phyloP scores from a whole-genome alignment of 2,797 vertebrate species.

The Craterocephalus amniculus region DNA sequence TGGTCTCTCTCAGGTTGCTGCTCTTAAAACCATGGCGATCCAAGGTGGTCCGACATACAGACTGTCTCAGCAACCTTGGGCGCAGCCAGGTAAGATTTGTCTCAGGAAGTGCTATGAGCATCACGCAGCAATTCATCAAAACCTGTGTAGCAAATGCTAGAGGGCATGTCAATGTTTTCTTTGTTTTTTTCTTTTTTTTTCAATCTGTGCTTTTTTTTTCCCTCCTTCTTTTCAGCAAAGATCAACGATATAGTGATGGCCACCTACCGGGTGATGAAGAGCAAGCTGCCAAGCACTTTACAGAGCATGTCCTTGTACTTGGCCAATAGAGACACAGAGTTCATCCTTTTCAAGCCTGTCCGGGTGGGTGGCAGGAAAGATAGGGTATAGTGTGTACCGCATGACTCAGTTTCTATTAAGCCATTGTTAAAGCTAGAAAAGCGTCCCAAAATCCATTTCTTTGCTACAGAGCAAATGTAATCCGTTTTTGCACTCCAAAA shows the following conservation, averaged over 20 bases:
- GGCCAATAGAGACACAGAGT: slow-evolving; percentile 97
- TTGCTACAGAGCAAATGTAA: neutral
- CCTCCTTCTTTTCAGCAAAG: slow-evolving; percentile 87
- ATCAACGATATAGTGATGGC: slow-evolving; percentile 92
- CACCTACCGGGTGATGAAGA: slow-evolving; percentile 94
- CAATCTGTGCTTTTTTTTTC: slow-evolving; percentile 20
- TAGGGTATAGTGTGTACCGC: slow-evolving; percentile 26
- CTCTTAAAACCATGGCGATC: slow-evolving; percentile 92
- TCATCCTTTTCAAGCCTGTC: slow-evolving; percentile 98
- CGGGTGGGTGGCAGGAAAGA: slow-evolving; percentile 86
- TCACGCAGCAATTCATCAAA: slow-evolving; percentile 66
- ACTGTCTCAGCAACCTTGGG: slow-evolving; percentile 96
- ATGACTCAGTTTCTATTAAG: slow-evolving; percentile 36
- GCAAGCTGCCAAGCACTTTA: slow-evolving; percentile 91
- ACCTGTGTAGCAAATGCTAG: slow-evolving; percentile 44
- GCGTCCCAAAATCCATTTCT: slow-evolving; percentile 11
- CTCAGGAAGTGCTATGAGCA: slow-evolving; percentile 48
- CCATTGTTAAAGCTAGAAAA: slow-evolving; percentile 46
- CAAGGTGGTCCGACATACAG: slow-evolving; percentile 95
- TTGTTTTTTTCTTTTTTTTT: slow-evolving; percentile 19
- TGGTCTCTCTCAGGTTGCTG: slow-evolving; percentile 84
- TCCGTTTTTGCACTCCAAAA: slow-evolving; percentile 12
- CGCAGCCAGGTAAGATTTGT: slow-evolving; percentile 90
- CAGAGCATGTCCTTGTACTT: slow-evolving; percentile 97
- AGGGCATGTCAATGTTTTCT: slow-evolving; percentile 61